Percentiles rank a stretch among this genome's conserved stretches.
phyloP scores from a whole-genome alignment of 2,113 vertebrate species.

The Canis aureus region DNA sequence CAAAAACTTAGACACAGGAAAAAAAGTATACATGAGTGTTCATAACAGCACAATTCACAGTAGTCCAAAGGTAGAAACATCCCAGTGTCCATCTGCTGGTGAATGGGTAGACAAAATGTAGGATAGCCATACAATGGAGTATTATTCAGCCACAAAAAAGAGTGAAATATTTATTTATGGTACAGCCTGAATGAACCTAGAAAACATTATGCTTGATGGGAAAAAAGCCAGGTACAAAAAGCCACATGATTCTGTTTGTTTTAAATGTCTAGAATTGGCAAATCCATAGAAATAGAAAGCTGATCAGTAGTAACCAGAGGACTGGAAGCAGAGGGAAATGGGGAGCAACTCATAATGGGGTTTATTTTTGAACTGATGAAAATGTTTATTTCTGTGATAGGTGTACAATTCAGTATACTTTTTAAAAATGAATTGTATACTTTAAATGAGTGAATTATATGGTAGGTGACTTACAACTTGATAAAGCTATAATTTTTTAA shows the following conservation, averaged over 20 bases:
- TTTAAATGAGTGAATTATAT: background rate
- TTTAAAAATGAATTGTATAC: background rate
- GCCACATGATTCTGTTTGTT: background rate
- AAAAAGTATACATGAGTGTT: background rate
- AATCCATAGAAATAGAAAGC: background rate
- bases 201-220: background rate
- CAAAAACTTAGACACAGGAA: background rate
- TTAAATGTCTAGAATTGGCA: background rate
- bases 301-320: background rate
- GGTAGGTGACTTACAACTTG: background rate
- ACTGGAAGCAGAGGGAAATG: background rate
- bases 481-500: background rate
- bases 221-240: background rate
- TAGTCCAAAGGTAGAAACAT: background rate
- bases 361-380: slow-evolving; percentile 2
- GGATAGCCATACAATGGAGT: background rate
- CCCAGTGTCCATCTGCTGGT: background rate
- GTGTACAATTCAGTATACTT: background rate
- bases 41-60: background rate
- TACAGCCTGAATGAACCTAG: background rate
- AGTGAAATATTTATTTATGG: background rate
- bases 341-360: background rate
- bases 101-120: background rate
- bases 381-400: background rate
- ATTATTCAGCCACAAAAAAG: background rate